Evolutionary conservation across 2,113 vertebrate species (phyloP).

Genomic region (Takifugu flavidus): DNA sequence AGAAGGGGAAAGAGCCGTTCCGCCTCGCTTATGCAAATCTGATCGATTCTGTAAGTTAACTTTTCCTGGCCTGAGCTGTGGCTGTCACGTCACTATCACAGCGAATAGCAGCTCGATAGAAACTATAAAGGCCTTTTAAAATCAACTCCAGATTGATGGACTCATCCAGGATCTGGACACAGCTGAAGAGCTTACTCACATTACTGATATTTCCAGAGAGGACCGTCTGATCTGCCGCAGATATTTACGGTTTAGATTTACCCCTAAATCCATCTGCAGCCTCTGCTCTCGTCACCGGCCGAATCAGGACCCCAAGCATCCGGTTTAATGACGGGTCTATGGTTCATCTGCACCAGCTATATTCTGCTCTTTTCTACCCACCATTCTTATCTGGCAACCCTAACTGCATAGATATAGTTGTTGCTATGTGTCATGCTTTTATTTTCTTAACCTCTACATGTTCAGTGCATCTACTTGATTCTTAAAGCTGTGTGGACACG

Average conservation of each 20-base stretch:
- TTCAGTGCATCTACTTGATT: no score
- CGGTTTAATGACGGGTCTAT: slow-evolving; percentile 31
- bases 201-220: slow-evolving; percentile 32
- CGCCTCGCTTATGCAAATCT: slow-evolving; percentile 44
- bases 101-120: slow-evolving; percentile 14
- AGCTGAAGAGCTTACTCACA: neutral
- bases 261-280: neutral
- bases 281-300: neutral
- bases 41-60: slow-evolving; percentile 45
- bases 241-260: slow-evolving; percentile 31
- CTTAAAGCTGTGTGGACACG: no score
- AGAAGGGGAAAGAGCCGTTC: slow-evolving; percentile 26
- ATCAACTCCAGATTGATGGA: slow-evolving; percentile 41
- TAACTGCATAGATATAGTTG: no score
- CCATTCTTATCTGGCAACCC: slow-evolving; percentile 42
- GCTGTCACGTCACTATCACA: slow-evolving; percentile 31
- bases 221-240: slow-evolving; percentile 28
- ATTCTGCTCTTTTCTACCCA: slow-evolving; percentile 35
- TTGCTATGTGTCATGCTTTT: no score
- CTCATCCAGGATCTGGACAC: slow-evolving; percentile 6
- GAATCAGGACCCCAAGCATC: neutral
- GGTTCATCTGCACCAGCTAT: slow-evolving; percentile 24
- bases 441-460: no score
- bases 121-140: slow-evolving; percentile 25
- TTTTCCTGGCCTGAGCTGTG: slow-evolving; percentile 38